A percentile compares a stretch with the other conserved stretches of the same genome.
phyloP scores from a whole-genome alignment of 2,888 invertebrate genomes.

The Euzetes globulus region DNA sequence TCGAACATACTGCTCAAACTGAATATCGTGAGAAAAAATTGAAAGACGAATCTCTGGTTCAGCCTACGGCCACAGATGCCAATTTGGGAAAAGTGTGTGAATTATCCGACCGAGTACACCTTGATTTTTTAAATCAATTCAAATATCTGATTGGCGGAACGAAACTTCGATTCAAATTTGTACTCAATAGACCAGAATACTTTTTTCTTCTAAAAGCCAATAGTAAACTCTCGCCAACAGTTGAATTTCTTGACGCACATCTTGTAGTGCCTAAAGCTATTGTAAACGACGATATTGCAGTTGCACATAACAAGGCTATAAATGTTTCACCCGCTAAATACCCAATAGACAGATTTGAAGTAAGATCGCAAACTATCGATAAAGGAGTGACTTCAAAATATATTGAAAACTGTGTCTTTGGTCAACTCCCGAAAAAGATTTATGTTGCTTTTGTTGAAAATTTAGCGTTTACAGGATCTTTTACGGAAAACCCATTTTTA shows the following conservation, averaged over 20 bases:
- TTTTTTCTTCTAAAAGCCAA: background rate
- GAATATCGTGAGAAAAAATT: no score
- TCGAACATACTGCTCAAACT: no score
- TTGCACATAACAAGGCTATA: background rate
- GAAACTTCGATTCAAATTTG: background rate
- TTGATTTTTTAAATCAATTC: no score
- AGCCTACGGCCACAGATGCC: no score
- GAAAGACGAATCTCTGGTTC: no score
- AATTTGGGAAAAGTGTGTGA: no score
- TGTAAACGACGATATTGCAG: background rate
- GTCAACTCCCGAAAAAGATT: constrained; percentile 15
- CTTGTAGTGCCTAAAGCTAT: background rate
- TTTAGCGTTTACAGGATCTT: constrained; percentile 1
- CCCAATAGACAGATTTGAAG: background rate
- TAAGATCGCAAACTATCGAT: background rate
- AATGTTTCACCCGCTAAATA: background rate
- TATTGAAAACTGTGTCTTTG: constrained; percentile 22
- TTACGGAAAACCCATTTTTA: background rate
- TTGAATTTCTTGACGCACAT: no score
- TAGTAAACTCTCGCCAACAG: background rate
- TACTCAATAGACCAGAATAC: background rate
- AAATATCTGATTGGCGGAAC: no score
- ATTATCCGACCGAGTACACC: no score
- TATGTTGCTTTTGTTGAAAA: background rate
- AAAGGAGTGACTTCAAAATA: background rate